Evolutionary conservation across 1,140 invertebrate genomes (phyloP).

Genomic region (Brachionus plicatilis): DNA sequence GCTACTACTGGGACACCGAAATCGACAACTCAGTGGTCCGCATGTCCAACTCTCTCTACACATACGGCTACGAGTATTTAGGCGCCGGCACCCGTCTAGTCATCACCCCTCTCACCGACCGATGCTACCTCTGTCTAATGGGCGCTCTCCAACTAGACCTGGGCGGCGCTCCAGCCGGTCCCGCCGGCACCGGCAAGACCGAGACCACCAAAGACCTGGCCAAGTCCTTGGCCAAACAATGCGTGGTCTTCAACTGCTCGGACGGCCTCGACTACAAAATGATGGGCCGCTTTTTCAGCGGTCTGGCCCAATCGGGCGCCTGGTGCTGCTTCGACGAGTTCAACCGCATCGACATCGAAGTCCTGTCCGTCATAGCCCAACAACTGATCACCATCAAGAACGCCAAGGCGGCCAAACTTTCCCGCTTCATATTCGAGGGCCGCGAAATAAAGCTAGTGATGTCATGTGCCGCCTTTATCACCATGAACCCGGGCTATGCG

Average conservation of each 20-base stretch:
- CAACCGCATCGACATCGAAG: conserved; percentile 82
- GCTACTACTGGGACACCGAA: conserved; percentile 57
- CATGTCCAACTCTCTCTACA: conserved; percentile 56
- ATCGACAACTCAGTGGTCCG: conserved; percentile 53
- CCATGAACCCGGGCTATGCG: conserved; percentile 74
- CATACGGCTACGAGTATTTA: conserved; percentile 57
- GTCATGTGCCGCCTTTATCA: conserved; percentile 56
- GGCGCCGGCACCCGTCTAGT: conserved; percentile 55
- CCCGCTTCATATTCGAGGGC: conserved; percentile 57
- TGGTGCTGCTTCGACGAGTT: conserved; percentile 91
- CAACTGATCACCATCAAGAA: conserved; percentile 57
- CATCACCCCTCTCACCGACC: conserved; percentile 57
- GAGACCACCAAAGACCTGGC: conserved; percentile 69
- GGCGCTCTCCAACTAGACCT: conserved; percentile 76
- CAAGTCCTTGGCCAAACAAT: conserved; percentile 76
- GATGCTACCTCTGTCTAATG: conserved; percentile 68
- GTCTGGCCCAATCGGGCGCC: conserved; percentile 73
- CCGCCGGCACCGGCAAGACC: conserved; percentile 57
- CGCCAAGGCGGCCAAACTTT: conserved; percentile 62
- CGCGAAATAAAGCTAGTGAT: conserved; percentile 54
- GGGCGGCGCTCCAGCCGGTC: conserved; percentile 60
- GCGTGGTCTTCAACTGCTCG: conserved; percentile 84
- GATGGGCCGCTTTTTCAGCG: conserved; percentile 79
- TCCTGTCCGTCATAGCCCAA: conserved; percentile 68
- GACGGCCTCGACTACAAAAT: conserved; percentile 81